Base-by-base conservation (phyloP, 2,113 vertebrate genomes). In the Mustela nigripes region DNA sequence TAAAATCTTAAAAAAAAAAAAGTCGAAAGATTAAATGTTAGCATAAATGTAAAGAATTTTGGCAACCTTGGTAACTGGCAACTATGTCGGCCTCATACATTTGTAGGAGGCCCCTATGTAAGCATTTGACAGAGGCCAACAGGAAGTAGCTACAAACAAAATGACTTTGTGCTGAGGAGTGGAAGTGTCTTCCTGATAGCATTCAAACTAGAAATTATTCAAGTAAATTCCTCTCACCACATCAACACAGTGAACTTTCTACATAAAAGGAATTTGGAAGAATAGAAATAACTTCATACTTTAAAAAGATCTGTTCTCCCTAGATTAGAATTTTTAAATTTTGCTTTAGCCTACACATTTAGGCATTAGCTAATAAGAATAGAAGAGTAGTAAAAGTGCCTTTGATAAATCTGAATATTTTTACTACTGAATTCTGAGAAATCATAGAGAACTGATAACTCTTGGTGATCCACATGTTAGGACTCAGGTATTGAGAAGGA, bases 11-110 rank as follows among this genome's bases (percentile, higher is more conserved):
- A 42, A 42, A 42, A 42, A 39, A 42, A 42, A 36, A 96, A 33
- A 63, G 8, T 79, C 39, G 48, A 86, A 91, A 53, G 31, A 74
- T 87, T 82, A 93, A 76, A 73, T 91, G 31, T 78, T 80, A 96
- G 65, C 74, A 45, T 76, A 42, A 4, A 33, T 33, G 83, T 22
- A 62, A 74, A 69, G 18, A 50, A 89, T 79, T 89, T 93, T 62
- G 62, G 78, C 62, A 83, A 48, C 48, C 18, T 58, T 56, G 5
- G 1, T 63, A 84, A 69, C 16, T 58, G 71, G 33, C n/a, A 79
- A 31, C 65, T 67, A 33, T 28, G 56, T 67, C 48, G 65, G 28
- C 62, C 3, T 26, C 11, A 11, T 36, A 56, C 0, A 62, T 21
- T 48, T 71, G 18, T 79, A 73, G 85, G 39, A 89, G 42, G n/a